phyloP scores from a whole-genome alignment of 2,113 vertebrate genomes.

The Cyprinodon variegatus region DNA sequence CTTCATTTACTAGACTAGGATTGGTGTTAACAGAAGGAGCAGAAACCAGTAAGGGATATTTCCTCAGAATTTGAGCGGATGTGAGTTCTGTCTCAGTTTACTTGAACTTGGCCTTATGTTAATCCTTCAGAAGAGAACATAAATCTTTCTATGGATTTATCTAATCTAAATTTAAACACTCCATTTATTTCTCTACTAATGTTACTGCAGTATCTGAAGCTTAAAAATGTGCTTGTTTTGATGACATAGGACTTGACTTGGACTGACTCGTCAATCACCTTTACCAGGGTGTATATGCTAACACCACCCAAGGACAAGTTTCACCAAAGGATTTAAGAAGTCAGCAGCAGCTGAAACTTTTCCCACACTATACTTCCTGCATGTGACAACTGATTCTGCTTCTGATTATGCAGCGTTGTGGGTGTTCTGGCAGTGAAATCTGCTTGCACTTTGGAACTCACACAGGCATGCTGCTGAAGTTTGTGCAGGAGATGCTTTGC shows the following conservation, averaged over 20 bases:
- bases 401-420: slow-evolving; percentile 39
- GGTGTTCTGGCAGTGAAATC: slow-evolving; percentile 25
- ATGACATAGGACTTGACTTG: not conserved
- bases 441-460: slow-evolving; percentile 75
- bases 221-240: not conserved
- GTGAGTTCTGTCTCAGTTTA: not conserved
- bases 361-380: slow-evolving; percentile 1
- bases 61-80: not conserved
- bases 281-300: not conserved
- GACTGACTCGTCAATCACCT: not conserved
- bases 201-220: not conserved
- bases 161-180: not conserved
- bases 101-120: not conserved
- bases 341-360: slow-evolving; percentile 11
- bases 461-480: slow-evolving; percentile 91
- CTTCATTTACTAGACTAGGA: not conserved
- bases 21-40: not conserved
- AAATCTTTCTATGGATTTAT: not conserved
- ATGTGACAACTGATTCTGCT: slow-evolving; percentile 29
- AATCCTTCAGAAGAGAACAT: not conserved
- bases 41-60: not conserved
- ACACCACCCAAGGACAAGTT: not conserved
- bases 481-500: slow-evolving; percentile 91
- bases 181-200: not conserved
- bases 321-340: not conserved